Conservation (phyloP, 2,797 vertebrate genomes). For the Chelonia mydas region DNA sequence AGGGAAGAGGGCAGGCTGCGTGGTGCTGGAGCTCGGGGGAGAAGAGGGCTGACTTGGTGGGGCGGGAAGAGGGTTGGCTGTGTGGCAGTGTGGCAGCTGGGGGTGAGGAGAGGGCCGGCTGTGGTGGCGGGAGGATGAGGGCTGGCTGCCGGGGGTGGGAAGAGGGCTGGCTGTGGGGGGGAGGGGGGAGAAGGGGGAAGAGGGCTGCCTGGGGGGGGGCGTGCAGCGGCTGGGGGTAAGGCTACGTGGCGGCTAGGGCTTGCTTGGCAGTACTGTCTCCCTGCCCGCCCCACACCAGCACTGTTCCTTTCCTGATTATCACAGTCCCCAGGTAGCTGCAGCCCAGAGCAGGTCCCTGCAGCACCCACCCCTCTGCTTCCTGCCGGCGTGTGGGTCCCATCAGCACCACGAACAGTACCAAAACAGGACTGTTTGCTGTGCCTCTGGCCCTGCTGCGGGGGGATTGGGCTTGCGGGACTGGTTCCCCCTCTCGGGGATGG, state of each 20-base stretch:
- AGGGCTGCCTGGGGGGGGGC: accelerated
- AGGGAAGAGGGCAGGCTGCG: background rate
- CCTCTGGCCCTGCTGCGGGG: accelerated
- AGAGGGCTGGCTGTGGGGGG: too few relatives aligned
- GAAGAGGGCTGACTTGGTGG: background rate
- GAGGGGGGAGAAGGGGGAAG: too few relatives aligned
- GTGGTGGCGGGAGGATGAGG: too few relatives aligned
- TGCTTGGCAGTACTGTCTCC: background rate
- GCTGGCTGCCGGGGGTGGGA: too few relatives aligned
- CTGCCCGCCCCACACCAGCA: background rate
- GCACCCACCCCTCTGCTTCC: background rate
- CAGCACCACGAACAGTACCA: too few relatives aligned
- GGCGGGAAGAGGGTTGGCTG: background rate
- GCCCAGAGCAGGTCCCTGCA: too few relatives aligned
- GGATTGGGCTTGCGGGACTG: accelerated
- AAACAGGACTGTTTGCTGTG: too few relatives aligned
- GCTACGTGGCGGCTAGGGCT: background rate
- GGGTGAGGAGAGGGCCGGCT: background rate
- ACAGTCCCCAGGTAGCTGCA: too few relatives aligned
- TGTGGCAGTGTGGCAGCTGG: background rate
- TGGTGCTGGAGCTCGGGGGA: background rate
- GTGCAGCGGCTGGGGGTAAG: background rate
- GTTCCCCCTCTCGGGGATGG: accelerated
- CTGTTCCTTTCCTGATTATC: too few relatives aligned
- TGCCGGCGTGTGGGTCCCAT: background rate